Evolutionary conservation across 2,113 vertebrate genomes (phyloP).

Genomic region (Colossoma macropomum): DNA sequence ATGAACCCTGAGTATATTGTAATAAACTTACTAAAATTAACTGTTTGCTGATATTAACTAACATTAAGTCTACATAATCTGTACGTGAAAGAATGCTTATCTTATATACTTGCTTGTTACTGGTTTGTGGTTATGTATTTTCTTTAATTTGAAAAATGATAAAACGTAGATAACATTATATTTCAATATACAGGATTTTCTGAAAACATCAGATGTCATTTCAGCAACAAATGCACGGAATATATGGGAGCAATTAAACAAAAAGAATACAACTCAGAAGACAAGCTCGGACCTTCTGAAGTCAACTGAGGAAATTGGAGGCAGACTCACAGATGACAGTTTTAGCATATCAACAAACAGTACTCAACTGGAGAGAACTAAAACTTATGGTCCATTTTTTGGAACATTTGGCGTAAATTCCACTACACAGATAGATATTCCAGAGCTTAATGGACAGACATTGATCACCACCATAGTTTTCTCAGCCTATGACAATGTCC

Average conservation of each 20-base stretch:
- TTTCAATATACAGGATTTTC: conserved; percentile 17
- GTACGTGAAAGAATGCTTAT: too few species aligned
- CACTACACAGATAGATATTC: neutral
- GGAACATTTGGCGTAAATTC: neutral
- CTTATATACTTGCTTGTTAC: too few species aligned
- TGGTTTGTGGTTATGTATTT: too few species aligned
- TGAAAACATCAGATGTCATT: conserved; percentile 11
- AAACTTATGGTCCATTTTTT: neutral
- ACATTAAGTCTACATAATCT: too few species aligned
- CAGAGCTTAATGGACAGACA: neutral
- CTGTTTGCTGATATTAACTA: neutral
- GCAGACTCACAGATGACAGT: neutral
- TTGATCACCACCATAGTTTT: conserved; percentile 26
- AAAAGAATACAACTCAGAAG: neutral
- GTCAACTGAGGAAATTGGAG: conserved; percentile 13
- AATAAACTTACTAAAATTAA: neutral
- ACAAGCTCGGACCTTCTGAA: conserved; percentile 25
- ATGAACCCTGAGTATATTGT: too few species aligned
- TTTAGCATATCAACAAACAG: neutral
- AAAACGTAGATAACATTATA: neutral
- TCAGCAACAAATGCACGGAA: neutral
- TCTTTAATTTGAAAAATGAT: too few species aligned
- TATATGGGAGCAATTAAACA: conserved; percentile 4
- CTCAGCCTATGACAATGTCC: neutral
- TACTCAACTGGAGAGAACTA: neutral